Evolutionary conservation across 2,797 vertebrate species (phyloP).

Genomic region (Phalloptychus januarius): DNA sequence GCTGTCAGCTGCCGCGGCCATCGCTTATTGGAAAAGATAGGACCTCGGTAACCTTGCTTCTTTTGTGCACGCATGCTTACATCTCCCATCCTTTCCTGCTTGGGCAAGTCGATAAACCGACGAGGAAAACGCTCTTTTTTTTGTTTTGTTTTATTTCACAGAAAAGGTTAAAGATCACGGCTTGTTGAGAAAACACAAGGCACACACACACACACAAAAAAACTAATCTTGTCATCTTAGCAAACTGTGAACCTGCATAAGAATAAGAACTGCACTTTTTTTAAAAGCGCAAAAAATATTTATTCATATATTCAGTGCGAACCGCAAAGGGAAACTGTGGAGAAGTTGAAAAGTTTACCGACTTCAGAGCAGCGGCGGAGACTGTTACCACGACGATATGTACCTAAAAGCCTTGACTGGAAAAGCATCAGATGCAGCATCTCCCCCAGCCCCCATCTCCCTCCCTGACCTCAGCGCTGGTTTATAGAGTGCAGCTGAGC

Average conservation of each 20-base stretch:
- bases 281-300: not conserved
- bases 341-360: not conserved
- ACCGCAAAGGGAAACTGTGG: conserved; percentile 1
- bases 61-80: not conserved
- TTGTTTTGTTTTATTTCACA: not conserved
- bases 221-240: not conserved
- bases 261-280: not conserved
- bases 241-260: not conserved
- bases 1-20: conserved; percentile 61
- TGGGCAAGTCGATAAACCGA: not conserved
- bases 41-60: conserved; percentile 17
- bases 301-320: conserved; percentile 7
- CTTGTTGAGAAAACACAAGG: not conserved
- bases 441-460: no score
- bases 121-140: not conserved
- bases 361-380: not conserved
- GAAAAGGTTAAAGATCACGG: not conserved
- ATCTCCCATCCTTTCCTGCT: conserved; percentile 2
- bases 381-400: not conserved
- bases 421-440: conserved; percentile 16
- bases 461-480: not conserved
- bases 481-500: conserved; percentile 42
- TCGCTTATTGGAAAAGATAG: conserved; percentile 68
- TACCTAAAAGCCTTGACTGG: conserved; percentile 21
- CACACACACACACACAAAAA: not conserved